Conservation (phyloP, 2,888 invertebrate species). For the Drosophila kambysellisi region DNA sequence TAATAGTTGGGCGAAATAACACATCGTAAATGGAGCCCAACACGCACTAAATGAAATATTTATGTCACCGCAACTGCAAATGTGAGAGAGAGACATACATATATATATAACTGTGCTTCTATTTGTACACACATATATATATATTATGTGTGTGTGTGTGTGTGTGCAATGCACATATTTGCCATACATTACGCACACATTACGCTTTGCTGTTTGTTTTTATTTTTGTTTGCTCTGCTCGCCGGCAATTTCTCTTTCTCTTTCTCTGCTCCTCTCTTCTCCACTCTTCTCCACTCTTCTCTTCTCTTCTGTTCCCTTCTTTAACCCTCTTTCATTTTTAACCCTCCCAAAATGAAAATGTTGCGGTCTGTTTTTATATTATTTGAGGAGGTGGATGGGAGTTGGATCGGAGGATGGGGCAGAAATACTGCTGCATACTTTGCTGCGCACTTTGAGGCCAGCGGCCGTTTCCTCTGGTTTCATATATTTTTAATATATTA, state of each 20-base stretch:
- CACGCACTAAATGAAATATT: constrained; percentile 79
- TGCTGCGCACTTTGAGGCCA: constrained; percentile 69
- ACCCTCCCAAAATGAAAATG: constrained; percentile 46
- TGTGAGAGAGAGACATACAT: constrained; percentile 6
- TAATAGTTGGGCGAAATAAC: constrained; percentile 60
- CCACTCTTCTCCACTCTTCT: too few relatives aligned
- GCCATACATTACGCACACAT: constrained; percentile 78
- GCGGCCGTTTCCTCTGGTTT: constrained; percentile 59
- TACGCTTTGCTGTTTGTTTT: constrained; percentile 61
- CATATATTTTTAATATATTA: constrained; percentile 75
- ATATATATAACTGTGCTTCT: background rate
- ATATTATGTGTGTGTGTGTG: constrained; percentile 9
- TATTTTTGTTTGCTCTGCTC: constrained; percentile 42
- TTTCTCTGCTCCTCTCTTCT: constrained; percentile 4
- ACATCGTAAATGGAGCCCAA: constrained; percentile 73
- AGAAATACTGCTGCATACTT: constrained; percentile 52
- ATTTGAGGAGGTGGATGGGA: constrained; percentile 18
- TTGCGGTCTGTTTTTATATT: constrained; percentile 50
- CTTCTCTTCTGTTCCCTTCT: background rate
- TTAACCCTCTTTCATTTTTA: constrained; percentile 23
- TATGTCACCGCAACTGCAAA: constrained; percentile 53
- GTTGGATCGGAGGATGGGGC: background rate
- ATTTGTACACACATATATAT: background rate
- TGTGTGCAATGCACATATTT: constrained; percentile 67
- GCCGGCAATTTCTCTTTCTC: constrained; percentile 25